Conservation (phyloP, 2,113 vertebrate species). For the Cryptomyrus ogoouensis region DNA sequence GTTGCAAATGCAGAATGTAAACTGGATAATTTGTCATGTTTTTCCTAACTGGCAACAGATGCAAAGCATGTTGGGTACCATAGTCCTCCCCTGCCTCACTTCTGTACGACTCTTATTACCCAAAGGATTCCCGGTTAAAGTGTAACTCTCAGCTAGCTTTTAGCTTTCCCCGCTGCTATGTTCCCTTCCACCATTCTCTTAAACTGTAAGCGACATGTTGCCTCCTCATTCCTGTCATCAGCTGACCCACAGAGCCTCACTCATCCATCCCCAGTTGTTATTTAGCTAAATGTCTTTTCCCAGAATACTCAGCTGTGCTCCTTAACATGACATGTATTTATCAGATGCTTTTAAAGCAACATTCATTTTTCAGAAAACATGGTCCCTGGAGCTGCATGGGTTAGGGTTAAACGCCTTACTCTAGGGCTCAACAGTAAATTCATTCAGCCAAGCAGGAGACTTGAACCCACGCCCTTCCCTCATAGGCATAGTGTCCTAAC, state of each 20-base stretch:
- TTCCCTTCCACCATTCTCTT: not conserved
- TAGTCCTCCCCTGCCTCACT: not conserved
- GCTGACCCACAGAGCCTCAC: not conserved
- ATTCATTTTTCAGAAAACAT: not conserved
- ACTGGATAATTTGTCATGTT: not conserved
- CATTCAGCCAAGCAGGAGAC: not conserved
- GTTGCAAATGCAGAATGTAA: not conserved
- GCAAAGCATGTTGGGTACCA: not conserved
- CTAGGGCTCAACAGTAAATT: not conserved
- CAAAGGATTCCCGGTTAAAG: not conserved
- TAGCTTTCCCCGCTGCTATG: not conserved
- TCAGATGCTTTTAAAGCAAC: not conserved
- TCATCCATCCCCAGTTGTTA: not conserved
- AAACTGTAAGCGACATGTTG: not conserved
- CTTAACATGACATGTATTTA: not conserved
- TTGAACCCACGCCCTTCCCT: not conserved
- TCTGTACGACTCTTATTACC: not conserved
- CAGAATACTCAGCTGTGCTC: not conserved
- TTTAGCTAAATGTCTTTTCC: not conserved
- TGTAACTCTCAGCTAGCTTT: not conserved
- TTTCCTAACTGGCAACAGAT: conserved; percentile 8
- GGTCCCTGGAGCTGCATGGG: not conserved
- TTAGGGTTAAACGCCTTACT: not conserved
- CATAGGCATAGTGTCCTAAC: not conserved
- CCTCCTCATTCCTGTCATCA: not conserved